Conservation (phyloP, 2,113 vertebrate species). For the Salvelinus alpinus region DNA sequence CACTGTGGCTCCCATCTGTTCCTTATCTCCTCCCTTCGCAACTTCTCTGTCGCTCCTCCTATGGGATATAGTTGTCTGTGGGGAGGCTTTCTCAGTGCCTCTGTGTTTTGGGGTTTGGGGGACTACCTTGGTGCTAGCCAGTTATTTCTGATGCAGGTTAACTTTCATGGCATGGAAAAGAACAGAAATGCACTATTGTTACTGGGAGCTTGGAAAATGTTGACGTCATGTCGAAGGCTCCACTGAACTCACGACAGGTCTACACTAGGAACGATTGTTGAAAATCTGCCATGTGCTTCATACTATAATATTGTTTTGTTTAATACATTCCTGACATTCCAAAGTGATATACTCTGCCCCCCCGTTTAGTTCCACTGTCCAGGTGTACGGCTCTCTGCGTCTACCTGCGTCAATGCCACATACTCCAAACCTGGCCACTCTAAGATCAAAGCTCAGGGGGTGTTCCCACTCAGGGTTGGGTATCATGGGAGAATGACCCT, state of each 20-base stretch:
- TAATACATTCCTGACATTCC: constrained; percentile 11
- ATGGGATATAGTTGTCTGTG: background rate
- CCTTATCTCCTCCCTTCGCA: background rate
- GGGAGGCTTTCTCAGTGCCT: too few relatives aligned
- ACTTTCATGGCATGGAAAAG: too few relatives aligned
- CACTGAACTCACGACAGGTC: too few relatives aligned
- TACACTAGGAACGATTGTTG: too few relatives aligned
- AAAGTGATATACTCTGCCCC: background rate
- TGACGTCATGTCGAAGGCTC: too few relatives aligned
- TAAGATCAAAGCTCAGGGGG: constrained; percentile 63
- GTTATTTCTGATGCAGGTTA: background rate
- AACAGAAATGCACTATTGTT: too few relatives aligned
- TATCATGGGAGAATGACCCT: constrained; percentile 67
- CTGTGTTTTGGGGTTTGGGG: background rate
- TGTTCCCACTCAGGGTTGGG: constrained; percentile 43
- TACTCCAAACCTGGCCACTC: constrained; percentile 48
- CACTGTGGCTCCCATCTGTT: background rate
- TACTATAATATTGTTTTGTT: background rate
- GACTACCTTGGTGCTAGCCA: background rate
- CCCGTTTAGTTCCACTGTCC: constrained; percentile 45
- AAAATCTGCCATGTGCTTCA: too few relatives aligned
- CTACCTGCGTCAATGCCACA: constrained; percentile 36
- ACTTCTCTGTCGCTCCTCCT: background rate
- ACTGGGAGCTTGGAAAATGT: too few relatives aligned
- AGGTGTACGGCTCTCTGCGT: constrained; percentile 49